A percentile compares a stretch with the other conserved stretches of the same genome.
phyloP scores from a whole-genome alignment of 2,888 invertebrate genomes.

The Ptychoptera contaminata region DNA sequence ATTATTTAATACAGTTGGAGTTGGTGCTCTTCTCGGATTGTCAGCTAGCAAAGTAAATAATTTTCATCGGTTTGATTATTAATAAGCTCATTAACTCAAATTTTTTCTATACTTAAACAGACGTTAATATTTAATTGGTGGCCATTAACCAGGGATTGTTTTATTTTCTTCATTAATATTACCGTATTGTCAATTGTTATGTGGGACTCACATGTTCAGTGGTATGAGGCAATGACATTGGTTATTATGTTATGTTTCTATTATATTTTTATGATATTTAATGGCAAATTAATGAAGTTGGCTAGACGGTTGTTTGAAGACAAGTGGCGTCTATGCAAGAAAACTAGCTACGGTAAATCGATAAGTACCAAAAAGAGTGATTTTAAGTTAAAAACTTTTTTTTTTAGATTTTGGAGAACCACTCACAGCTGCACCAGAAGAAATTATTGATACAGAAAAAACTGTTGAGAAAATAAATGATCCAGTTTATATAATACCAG shows the following conservation, averaged over 20 bases:
- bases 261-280: neutral
- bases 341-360: neutral
- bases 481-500: too few species aligned
- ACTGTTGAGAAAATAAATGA: too few species aligned
- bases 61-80: neutral
- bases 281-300: neutral
- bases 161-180: neutral
- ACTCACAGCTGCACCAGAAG: too few species aligned
- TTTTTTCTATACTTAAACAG: neutral
- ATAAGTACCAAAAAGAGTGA: neutral
- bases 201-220: neutral
- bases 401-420: too few species aligned
- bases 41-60: constrained; percentile 48
- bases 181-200: neutral
- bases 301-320: neutral
- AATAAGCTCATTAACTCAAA: neutral
- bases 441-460: too few species aligned
- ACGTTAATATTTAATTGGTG: neutral
- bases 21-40: constrained; percentile 64
- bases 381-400: too few species aligned
- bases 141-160: constrained; percentile 2
- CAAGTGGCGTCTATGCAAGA: neutral
- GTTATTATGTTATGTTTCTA: neutral
- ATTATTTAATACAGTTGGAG: constrained; percentile 75
- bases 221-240: constrained; percentile 1